Evolutionary conservation across 1,140 invertebrate species (phyloP).

Genomic region (Manduca sexta): DNA sequence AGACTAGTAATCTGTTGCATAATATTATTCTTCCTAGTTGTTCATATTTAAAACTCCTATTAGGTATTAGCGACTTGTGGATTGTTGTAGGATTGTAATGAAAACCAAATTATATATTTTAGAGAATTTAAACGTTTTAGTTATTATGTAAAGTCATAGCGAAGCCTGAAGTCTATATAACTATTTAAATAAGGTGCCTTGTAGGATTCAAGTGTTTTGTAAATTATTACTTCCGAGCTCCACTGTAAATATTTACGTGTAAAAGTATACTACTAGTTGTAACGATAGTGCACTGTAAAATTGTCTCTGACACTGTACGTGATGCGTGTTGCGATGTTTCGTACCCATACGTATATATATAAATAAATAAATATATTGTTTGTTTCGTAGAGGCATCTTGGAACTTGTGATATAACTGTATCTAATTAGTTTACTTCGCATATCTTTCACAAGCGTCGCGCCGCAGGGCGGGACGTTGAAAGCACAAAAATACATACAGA

Average conservation of each 20-base stretch:
- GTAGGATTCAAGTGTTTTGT: constrained; percentile 63
- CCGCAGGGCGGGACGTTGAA: constrained; percentile 18
- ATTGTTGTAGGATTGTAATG: constrained; percentile 70
- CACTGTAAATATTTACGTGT: constrained; percentile 68
- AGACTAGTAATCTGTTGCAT: constrained; percentile 66
- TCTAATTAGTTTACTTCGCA: constrained; percentile 58
- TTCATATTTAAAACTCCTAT: constrained; percentile 72
- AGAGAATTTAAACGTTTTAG: constrained; percentile 70
- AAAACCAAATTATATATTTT: constrained; percentile 73
- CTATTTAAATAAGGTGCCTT: constrained; percentile 70
- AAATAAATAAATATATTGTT: constrained; percentile 58
- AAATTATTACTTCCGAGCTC: constrained; percentile 65
- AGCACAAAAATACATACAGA: constrained; percentile 66
- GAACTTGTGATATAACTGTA: constrained; percentile 71
- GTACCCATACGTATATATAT: constrained; percentile 49
- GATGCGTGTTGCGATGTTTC: constrained; percentile 37
- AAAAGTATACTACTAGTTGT: constrained; percentile 67
- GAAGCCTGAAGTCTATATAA: constrained; percentile 65
- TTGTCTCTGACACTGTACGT: constrained; percentile 46
- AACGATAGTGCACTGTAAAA: constrained; percentile 57
- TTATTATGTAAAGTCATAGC: constrained; percentile 70
- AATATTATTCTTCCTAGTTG: constrained; percentile 72
- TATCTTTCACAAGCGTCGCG: constrained; percentile 35
- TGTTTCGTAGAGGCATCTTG: constrained; percentile 68
- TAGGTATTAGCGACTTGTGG: constrained; percentile 64